phyloP scores from a whole-genome alignment of 2,888 invertebrate genomes.

The Pterostichus madidus region DNA sequence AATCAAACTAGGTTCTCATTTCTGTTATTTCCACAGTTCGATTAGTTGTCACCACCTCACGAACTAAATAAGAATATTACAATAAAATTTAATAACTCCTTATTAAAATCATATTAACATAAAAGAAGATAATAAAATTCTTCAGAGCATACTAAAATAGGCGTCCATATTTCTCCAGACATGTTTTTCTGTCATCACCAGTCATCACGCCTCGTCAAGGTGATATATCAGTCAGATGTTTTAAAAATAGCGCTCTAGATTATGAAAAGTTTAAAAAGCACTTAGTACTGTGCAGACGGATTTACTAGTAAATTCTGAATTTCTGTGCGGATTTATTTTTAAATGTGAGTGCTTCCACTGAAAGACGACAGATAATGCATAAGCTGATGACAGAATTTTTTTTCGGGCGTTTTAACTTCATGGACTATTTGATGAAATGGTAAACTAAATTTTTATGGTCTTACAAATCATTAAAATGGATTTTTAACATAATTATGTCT shows the following conservation, averaged over 20 bases:
- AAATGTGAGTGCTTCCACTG: constrained; percentile 66
- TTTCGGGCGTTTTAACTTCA: constrained; percentile 4
- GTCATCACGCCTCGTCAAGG: constrained; percentile 50
- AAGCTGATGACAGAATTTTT: constrained; percentile 25
- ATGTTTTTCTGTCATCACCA: constrained; percentile 35
- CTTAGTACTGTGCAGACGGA: constrained; percentile 65
- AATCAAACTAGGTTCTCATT: too few species aligned
- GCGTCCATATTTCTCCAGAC: constrained; percentile 30
- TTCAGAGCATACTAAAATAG: constrained; percentile 25
- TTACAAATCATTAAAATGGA: neutral
- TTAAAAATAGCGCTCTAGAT: constrained; percentile 64
- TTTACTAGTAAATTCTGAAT: constrained; percentile 49
- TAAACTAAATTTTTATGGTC: neutral
- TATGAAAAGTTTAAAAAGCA: constrained; percentile 68
- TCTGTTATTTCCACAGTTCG: too few species aligned
- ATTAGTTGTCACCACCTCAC: too few species aligned
- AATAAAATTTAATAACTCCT: neutral
- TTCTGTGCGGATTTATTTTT: constrained; percentile 64
- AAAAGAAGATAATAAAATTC: constrained; percentile 32
- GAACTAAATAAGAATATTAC: too few species aligned
- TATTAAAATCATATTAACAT: constrained; percentile 45
- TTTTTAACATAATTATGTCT: too few species aligned
- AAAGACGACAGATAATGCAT: constrained; percentile 34
- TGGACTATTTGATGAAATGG: neutral
- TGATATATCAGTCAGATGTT: constrained; percentile 63